A percentile compares a stretch with the other conserved stretches of the same genome.
Evolutionary conservation across 2,888 invertebrate genomes (phyloP).

Genomic region (Anthoptus insignis): DNA sequence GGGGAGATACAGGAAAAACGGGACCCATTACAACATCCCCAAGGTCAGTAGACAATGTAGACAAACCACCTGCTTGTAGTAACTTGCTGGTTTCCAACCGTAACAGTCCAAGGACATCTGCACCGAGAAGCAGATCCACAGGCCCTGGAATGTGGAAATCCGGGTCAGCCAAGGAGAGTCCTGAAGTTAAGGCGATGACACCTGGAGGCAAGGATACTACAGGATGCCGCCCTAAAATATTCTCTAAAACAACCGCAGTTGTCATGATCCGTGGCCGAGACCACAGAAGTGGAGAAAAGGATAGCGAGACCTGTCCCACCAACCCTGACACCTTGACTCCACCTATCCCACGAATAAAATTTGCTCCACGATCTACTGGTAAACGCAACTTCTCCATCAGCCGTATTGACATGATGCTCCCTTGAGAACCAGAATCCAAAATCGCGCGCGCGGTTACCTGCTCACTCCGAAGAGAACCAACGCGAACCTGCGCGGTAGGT

Average conservation of each 20-base stretch:
- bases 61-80: conserved; percentile 19
- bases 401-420: conserved; percentile 15
- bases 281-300: neutral
- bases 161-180: conserved; percentile 9
- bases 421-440: conserved; percentile 25
- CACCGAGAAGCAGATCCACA: conserved; percentile 28
- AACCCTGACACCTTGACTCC: conserved; percentile 20
- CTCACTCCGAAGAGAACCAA: conserved; percentile 1
- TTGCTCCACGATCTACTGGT: neutral
- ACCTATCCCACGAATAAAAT: conserved; percentile 17
- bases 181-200: neutral
- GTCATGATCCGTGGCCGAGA: neutral
- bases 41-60: conserved; percentile 15
- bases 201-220: neutral
- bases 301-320: conserved; percentile 16
- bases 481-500: neutral
- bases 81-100: conserved; percentile 16
- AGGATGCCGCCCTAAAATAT: conserved; percentile 1
- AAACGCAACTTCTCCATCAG: conserved; percentile 13
- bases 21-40: conserved; percentile 13
- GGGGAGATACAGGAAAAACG: neutral
- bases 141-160: conserved; percentile 17
- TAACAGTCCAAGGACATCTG: conserved; percentile 24
- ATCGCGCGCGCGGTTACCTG: conserved; percentile 9
- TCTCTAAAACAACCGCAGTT: neutral